Evolutionary conservation across 1,140 invertebrate species (phyloP), one percentile per base, ranked within the genome.

Genomic region (Drosophila pandora): DNA sequence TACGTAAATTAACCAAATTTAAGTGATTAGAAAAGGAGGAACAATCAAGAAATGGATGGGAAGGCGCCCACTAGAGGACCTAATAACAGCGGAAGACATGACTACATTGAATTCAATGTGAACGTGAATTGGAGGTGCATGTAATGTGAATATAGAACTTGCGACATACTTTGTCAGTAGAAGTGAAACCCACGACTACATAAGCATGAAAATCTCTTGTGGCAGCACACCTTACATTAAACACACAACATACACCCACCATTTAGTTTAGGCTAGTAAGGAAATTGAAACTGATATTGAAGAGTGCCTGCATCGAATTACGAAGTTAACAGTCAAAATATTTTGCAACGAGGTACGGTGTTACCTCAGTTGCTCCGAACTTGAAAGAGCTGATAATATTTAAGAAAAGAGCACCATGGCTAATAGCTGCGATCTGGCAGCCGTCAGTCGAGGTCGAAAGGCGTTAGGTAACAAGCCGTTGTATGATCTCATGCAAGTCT

Each of bases 251-350:
- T 21, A 60, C 60, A 55, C 13, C 52, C 28, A 53, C 53, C 47
- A 55, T 70, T 43, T 43, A 63, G 53, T 50, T 37, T 83, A 88
- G 75, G 28, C 59, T 55, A 73, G 64, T 73, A 83, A 74, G 59
- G 7, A 82, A 63, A 94, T 97, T 97, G 10, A 98, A 91, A 92
- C 97, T 95, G 3, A 96, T 97, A 92, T 91, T 96, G 96, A 90
- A 97, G 72, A 97, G 94, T 71, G 95, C 93, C 90, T 96, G 95
- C 64, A 76, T 43, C 60, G 60, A 43, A 83, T 61, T 65, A 17
- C 34, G 55, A 52, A 63, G 57, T 72, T 78, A 62, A 70, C 77
- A 79, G 37, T 45, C 17, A 45, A 70, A 13, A 34, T 41, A 76
- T 61, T 75, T 75, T 39, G 48, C 54, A 65, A 58, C 61, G 22